Evolutionary conservation across 1,140 invertebrate species (phyloP).

Genomic region (Venturia canescens): DNA sequence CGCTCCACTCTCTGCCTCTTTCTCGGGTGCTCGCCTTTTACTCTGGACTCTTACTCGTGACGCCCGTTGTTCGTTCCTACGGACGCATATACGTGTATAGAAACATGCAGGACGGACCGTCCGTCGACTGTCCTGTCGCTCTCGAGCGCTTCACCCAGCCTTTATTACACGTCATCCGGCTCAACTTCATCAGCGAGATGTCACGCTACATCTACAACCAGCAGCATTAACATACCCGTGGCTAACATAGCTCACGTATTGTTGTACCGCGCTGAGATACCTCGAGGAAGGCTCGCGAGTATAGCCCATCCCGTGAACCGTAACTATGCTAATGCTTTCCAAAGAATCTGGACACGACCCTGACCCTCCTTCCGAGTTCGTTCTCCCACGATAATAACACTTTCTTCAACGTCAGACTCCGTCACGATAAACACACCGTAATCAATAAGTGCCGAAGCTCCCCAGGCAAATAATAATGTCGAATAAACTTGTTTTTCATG

Average conservation of each 20-base stretch:
- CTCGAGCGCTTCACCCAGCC: slow-evolving; percentile 61
- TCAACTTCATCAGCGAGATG: slow-evolving; percentile 74
- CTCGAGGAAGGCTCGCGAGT: not conserved
- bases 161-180: slow-evolving; percentile 74
- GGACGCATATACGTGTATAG: slow-evolving; percentile 15
- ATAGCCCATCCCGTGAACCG: not conserved
- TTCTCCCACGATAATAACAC: not conserved
- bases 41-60: slow-evolving; percentile 33
- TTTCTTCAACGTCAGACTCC: no score
- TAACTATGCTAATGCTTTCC: slow-evolving; percentile 57
- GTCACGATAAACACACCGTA: no score
- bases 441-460: no score
- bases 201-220: slow-evolving; percentile 63
- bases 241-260: slow-evolving; percentile 26
- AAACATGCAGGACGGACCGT: slow-evolving; percentile 27
- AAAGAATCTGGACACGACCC: slow-evolving; percentile 49
- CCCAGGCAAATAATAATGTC: no score
- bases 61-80: slow-evolving; percentile 40
- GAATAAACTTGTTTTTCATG: not conserved
- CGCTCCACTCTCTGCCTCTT: slow-evolving; percentile 42
- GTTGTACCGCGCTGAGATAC: slow-evolving; percentile 41
- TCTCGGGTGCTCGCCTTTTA: slow-evolving; percentile 26
- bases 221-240: slow-evolving; percentile 69
- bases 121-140: slow-evolving; percentile 45
- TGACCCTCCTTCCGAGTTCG: slow-evolving; percentile 2